Base-by-base conservation (phyloP, 2,797 vertebrate genomes). In the Epinephelus malabaricus region DNA sequence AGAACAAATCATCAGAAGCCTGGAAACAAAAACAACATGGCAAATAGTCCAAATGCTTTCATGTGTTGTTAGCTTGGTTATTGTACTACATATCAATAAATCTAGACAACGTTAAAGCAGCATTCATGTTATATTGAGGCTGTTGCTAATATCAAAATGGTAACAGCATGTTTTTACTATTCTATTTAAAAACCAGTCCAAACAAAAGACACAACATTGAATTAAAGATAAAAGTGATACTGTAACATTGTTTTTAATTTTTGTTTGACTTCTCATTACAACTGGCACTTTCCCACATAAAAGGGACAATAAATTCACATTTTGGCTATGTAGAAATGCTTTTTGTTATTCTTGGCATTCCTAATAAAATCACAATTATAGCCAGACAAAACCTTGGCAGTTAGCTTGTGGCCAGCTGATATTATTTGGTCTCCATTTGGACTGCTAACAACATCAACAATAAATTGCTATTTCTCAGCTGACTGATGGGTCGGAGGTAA, bases 51-150 rank as follows among this genome's bases (percentile, higher is more conserved):
- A 49, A 78, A 77, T 69, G 69, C 54, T 70, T 63, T 55, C 17
- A 65, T 15, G 45, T 51, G 62, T 59, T 75, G 74, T 87, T 85
- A 84, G 61, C 67, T 69, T 38, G 63, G 68, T 86, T 86, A 86
- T 58, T 83, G 72, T 43, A 78, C 78, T 76, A 83, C 19, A 79
- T 62, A 84, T 70, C 38, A 82, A 88, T 62, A 70, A 43, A 82
- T 72, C 79, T 79, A 80, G n/a, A 71, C 43, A 67, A 83, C 62
- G 69, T 82, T 78, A 88, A 92, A 94, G 93, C 92, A 93, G 91
- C 91, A 86, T 91, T 92, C 85, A 75, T 82, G 86, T 92, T 87
- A 90, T 79, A 90, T 59, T 72, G 72, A 84, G 38, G 76, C 71
- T 72, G 43, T 80, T 62, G 34, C 75, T 79, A 81, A 82, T 83